Conservation (phyloP, 2,113 vertebrate species). For the Bos indicus region DNA sequence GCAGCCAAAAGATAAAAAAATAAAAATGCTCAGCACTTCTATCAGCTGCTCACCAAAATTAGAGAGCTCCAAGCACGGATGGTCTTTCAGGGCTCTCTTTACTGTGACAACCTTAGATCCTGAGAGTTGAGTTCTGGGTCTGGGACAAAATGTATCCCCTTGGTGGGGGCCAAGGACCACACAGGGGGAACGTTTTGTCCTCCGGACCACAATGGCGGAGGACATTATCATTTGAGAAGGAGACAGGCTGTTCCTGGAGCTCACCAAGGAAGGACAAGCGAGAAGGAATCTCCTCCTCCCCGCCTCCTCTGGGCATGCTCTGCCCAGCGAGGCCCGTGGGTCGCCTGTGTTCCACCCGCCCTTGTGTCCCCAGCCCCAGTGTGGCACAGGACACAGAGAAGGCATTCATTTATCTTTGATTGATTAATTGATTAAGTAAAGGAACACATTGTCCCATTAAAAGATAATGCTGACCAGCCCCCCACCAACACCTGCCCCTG, state of each 20-base stretch:
- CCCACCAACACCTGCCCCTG: neutral
- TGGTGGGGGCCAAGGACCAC: neutral
- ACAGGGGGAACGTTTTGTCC: neutral
- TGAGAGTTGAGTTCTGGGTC: neutral
- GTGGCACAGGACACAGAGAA: neutral
- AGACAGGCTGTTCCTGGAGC: neutral
- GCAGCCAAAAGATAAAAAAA: neutral
- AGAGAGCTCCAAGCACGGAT: neutral
- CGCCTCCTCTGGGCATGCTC: neutral
- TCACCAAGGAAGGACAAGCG: neutral
- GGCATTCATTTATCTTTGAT: neutral
- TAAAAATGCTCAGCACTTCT: neutral
- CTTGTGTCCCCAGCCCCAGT: neutral
- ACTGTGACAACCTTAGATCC: neutral
- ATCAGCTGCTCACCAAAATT: neutral
- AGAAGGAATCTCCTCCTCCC: neutral
- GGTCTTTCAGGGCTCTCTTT: neutral
- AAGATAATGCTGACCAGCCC: neutral
- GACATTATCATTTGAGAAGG: neutral
- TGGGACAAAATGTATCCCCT: neutral
- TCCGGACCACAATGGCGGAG: neutral
- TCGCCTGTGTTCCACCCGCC: neutral
- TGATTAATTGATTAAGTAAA: neutral
- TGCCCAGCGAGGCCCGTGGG: accelerated
- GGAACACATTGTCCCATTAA: neutral